A percentile compares a stretch with the other conserved stretches of the same genome.
Evolutionary conservation across 2,113 vertebrate genomes (phyloP).

Genomic region (Tachycineta bicolor): DNA sequence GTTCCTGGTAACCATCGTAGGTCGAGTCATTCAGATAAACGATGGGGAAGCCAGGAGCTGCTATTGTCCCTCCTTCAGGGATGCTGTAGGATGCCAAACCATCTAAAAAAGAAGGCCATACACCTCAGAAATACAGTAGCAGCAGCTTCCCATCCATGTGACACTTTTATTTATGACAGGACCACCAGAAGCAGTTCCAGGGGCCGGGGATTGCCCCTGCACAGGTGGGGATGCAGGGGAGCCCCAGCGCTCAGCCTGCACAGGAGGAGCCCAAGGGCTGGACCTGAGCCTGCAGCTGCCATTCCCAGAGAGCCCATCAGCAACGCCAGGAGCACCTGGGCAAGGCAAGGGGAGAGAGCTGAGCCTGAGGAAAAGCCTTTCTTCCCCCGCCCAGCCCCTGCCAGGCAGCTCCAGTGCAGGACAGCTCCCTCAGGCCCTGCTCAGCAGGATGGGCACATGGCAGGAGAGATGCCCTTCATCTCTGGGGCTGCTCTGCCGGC

Average conservation of each 20-base stretch:
- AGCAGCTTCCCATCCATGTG: neutral
- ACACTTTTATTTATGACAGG: neutral
- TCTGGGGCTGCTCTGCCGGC: neutral
- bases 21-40: slow-evolving; percentile 89
- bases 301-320: neutral
- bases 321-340: neutral
- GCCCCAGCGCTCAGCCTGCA: neutral
- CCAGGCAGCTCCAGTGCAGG: neutral
- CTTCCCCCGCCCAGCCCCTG: neutral
- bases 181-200: neutral
- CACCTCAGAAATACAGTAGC: slow-evolving; percentile 17
- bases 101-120: slow-evolving; percentile 70
- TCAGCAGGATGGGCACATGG: neutral
- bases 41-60: slow-evolving; percentile 76
- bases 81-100: slow-evolving; percentile 86
- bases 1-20: slow-evolving; percentile 84
- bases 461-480: neutral
- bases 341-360: neutral
- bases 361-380: neutral
- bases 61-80: slow-evolving; percentile 86
- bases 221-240: accelerated
- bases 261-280: neutral
- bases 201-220: neutral
- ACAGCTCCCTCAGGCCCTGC: neutral
- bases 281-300: neutral